A percentile compares a stretch with the other conserved stretches of the same genome.
phyloP scores from a whole-genome alignment of 2,888 invertebrate species.

The Isotomurus palustris region DNA sequence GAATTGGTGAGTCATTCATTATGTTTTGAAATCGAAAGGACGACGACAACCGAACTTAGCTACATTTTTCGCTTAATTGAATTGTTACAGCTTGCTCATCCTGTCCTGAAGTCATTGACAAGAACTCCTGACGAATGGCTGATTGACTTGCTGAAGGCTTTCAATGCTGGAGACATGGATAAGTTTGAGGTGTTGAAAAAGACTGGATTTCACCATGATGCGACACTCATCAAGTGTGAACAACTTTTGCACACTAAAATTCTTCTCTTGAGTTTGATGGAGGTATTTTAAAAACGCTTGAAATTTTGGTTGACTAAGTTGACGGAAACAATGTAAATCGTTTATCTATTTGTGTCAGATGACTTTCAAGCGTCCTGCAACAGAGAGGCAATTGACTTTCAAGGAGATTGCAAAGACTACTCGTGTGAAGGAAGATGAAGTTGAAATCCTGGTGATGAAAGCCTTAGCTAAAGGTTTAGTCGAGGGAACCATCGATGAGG shows the following conservation, averaged over 20 bases:
- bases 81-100: conserved; percentile 75
- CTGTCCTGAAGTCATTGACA: conserved; percentile 79
- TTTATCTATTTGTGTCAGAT: too few relatives aligned
- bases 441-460: conserved; percentile 96
- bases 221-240: conserved; percentile 78
- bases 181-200: conserved; percentile 69
- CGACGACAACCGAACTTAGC: neutral
- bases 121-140: conserved; percentile 82
- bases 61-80: neutral
- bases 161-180: conserved; percentile 76
- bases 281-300: conserved; percentile 55
- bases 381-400: conserved; percentile 79
- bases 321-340: too few relatives aligned
- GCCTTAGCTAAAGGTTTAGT: conserved; percentile 91
- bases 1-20: conserved; percentile 64
- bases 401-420: conserved; percentile 84
- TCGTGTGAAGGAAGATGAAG: conserved; percentile 72
- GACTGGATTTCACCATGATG: conserved; percentile 71
- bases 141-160: conserved; percentile 75
- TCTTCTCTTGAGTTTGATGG: conserved; percentile 92
- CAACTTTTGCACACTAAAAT: conserved; percentile 83
- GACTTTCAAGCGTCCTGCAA: conserved; percentile 91
- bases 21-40: conserved; percentile 1
- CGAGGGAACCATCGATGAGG: conserved; percentile 91
- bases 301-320: conserved; percentile 5